Evolutionary conservation across 2,888 invertebrate species (phyloP).

Genomic region (Cantharis rufa): DNA sequence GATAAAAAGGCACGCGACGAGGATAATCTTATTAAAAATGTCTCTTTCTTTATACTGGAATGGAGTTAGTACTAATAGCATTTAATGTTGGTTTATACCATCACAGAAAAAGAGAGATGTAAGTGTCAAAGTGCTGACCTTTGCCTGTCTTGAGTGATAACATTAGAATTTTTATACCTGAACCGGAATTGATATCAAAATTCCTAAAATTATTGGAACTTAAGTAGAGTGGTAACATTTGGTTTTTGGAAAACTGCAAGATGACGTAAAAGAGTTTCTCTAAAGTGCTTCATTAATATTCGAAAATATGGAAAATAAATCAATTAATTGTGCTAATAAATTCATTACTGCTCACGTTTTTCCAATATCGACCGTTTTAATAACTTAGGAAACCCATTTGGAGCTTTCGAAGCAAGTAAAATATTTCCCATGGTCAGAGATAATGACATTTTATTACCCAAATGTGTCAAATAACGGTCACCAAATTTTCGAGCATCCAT

Average conservation of each 20-base stretch:
- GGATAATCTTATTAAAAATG: conserved; percentile 35
- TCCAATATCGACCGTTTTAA: background rate
- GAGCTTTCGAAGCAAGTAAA: conserved; percentile 10
- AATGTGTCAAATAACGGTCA: conserved; percentile 27
- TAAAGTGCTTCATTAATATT: background rate
- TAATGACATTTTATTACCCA: conserved; percentile 20
- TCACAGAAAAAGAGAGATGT: conserved; percentile 3
- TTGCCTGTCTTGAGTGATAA: background rate
- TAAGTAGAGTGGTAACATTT: conserved; percentile 1
- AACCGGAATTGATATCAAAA: conserved; percentile 24
- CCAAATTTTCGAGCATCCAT: conserved; percentile 15
- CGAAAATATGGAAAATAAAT: background rate
- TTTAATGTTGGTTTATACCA: conserved; percentile 9
- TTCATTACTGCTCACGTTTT: background rate
- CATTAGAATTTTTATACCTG: conserved; percentile 16
- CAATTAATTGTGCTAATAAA: background rate
- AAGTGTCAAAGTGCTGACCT: background rate
- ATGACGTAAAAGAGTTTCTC: background rate
- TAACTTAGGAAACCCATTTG: conserved; percentile 1
- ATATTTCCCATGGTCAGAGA: conserved; percentile 12
- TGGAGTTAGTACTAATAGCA: conserved; percentile 18
- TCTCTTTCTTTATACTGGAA: conserved; percentile 29
- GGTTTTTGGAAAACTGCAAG: background rate
- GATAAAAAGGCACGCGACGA: conserved; percentile 36
- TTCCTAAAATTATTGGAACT: conserved; percentile 19